A percentile compares a stretch with the other conserved stretches of the same genome.
phyloP scores from a whole-genome alignment of 2,113 vertebrate species.

The Gulo gulo region DNA sequence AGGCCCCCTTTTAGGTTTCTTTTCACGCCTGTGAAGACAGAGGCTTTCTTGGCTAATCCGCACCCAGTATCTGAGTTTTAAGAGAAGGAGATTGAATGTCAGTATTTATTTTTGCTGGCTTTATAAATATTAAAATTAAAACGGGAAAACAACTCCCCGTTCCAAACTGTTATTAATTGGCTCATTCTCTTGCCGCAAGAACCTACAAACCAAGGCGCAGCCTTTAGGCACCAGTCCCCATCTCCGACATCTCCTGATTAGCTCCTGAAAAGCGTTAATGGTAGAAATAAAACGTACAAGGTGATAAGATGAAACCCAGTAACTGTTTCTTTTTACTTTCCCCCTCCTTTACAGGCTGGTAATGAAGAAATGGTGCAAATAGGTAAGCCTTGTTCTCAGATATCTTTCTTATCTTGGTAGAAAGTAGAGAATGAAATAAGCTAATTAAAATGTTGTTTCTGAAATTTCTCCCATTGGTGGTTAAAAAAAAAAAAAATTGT shows the following conservation, averaged over 20 bases:
- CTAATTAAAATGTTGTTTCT: conserved; percentile 40
- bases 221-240: neutral
- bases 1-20: neutral
- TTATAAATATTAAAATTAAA: conserved; percentile 44
- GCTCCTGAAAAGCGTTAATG: conserved; percentile 56
- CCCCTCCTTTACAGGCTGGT: conserved; percentile 78
- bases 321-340: conserved; percentile 66
- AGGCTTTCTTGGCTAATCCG: neutral
- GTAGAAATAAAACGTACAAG: conserved; percentile 43
- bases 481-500: neutral
- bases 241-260: conserved; percentile 41
- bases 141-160: neutral
- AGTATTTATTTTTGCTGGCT: conserved; percentile 3
- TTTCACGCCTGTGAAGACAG: neutral
- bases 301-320: conserved; percentile 65
- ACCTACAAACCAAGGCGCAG: conserved; percentile 44
- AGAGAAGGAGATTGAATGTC: neutral
- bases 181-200: neutral
- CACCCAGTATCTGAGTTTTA: neutral
- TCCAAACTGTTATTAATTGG: neutral
- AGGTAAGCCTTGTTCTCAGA: conserved; percentile 81
- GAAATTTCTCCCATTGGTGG: conserved; percentile 18
- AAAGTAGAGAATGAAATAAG: conserved; percentile 42
- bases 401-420: conserved; percentile 62
- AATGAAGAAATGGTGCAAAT: conserved; percentile 78